These are phyloP conservation scores for Drepanosiphum platanoidis DNA, from an alignment of 2,888 invertebrate genomes.

Conservation along the genomic window DNA sequence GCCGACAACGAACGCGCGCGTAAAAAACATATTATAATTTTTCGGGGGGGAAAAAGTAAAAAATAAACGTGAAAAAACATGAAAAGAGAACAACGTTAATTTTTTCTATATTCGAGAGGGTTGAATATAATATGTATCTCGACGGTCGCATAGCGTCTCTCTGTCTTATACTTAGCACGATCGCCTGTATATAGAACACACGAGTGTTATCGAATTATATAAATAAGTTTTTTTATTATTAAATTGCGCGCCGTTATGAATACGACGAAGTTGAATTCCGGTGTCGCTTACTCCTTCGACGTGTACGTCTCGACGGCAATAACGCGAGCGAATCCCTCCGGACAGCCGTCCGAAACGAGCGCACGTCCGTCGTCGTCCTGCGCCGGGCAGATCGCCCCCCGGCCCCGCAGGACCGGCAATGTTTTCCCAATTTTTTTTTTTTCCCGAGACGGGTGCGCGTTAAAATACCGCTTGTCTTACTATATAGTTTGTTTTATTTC, in stretches of 20 bases:
- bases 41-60: background rate
- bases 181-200: background rate
- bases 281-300: too few relatives aligned
- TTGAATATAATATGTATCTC: background rate
- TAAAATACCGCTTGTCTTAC: too few relatives aligned
- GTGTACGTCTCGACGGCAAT: background rate
- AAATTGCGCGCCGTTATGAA: background rate
- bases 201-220: background rate
- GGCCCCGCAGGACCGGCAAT: too few relatives aligned
- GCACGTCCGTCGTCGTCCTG: background rate
- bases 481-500: too few relatives aligned
- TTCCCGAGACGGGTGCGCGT: background rate
- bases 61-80: background rate
- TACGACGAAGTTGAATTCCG: too few relatives aligned
- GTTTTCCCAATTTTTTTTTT: too few relatives aligned
- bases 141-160: background rate
- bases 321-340: conserved; percentile 9
- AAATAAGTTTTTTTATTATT: background rate
- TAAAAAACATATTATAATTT: conserved; percentile 38
- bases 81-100: background rate
- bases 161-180: background rate
- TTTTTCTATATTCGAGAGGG: conserved; percentile 11
- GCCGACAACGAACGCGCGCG: conserved; percentile 20
- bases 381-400: too few relatives aligned
- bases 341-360: background rate